Percentiles rank a stretch among this genome's conserved stretches.
Evolutionary conservation across 1,140 invertebrate species (phyloP).

Genomic region (Oreohelix idahoensis): DNA sequence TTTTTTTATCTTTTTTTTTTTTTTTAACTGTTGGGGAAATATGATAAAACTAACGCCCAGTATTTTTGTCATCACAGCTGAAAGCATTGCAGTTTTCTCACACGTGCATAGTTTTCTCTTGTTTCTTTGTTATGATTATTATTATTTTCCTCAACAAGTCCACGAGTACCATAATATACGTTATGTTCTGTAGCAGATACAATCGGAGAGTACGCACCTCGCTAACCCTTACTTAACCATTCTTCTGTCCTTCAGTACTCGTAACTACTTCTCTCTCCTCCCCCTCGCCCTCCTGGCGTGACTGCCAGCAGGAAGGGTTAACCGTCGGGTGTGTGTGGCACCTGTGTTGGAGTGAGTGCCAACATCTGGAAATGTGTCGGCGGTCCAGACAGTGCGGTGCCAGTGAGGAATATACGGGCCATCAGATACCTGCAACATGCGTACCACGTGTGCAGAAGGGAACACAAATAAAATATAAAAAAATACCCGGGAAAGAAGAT

Average conservation of each 20-base stretch:
- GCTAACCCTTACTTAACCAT: background rate
- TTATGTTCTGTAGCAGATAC: no score
- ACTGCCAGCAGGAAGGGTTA: background rate
- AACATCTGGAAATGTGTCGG: conserved; percentile 50
- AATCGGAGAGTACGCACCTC: background rate
- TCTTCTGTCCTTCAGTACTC: background rate
- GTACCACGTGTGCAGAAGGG: conserved; percentile 7
- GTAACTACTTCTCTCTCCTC: background rate
- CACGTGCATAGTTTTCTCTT: no score
- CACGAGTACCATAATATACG: no score
- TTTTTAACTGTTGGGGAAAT: no score
- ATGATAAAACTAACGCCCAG: no score
- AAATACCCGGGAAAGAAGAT: background rate
- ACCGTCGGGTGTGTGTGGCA: conserved; percentile 28
- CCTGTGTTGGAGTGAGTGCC: conserved; percentile 40
- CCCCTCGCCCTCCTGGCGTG: background rate
- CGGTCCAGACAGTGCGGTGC: conserved; percentile 50
- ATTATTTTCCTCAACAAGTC: background rate
- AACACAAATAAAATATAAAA: no score
- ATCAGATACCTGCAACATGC: conserved; percentile 39
- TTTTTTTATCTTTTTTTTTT: no score
- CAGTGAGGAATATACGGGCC: conserved; percentile 38
- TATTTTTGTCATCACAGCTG: no score
- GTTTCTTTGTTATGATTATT: background rate
- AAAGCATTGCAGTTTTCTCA: no score